A percentile compares a stretch with the other conserved stretches of the same genome.
Conservation (phyloP, 2,113 vertebrate species). For the Eretmochelys imbricata region DNA sequence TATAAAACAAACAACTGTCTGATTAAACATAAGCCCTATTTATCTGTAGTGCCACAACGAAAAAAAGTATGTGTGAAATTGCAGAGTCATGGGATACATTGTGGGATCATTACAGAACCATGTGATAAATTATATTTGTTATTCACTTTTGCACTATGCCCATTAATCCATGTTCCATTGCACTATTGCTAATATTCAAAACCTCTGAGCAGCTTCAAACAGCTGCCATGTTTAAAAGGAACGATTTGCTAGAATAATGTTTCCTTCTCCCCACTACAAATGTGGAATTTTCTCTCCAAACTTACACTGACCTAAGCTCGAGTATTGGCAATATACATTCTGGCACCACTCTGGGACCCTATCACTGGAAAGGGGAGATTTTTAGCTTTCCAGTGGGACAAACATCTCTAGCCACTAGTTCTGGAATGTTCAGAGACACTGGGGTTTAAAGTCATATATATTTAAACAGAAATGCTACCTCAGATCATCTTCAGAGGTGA, state of each 20-base stretch:
- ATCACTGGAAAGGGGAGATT: not conserved
- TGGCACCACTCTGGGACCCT: not conserved
- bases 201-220: not conserved
- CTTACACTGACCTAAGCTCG: not conserved
- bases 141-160: not conserved
- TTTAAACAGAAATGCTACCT: constrained; percentile 38
- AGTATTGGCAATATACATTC: constrained; percentile 28
- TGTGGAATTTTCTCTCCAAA: constrained; percentile 42
- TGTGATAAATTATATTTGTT: not conserved
- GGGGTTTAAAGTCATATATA: constrained; percentile 8
- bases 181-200: constrained; percentile 7
- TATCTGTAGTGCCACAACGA: not conserved
- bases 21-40: not conserved
- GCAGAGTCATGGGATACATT: not conserved
- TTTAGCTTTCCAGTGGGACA: constrained; percentile 39
- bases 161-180: not conserved
- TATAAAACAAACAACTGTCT: not conserved
- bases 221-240: constrained; percentile 33
- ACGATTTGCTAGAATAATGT: constrained; percentile 20
- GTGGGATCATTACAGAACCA: not conserved
- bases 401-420: not conserved
- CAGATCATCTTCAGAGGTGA: not conserved
- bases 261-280: constrained; percentile 25
- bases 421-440: constrained; percentile 18
- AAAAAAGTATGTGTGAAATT: not conserved